Conservation (phyloP, 2,113 vertebrate genomes). For the Gymnogyps californianus region DNA sequence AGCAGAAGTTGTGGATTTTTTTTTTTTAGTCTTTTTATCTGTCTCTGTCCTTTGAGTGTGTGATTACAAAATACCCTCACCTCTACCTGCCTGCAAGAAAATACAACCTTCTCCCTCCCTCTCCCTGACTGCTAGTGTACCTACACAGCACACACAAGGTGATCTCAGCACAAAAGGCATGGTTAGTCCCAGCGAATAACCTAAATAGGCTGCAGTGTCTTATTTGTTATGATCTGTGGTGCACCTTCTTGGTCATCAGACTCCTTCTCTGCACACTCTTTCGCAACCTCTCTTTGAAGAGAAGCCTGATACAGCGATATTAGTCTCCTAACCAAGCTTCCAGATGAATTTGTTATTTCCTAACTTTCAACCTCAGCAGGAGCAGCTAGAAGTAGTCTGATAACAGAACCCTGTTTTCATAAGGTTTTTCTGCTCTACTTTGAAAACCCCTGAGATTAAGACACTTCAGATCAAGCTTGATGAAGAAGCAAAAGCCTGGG, state of each 20-base stretch:
- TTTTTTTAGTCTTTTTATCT: neutral
- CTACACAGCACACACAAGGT: neutral
- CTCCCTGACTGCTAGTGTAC: neutral
- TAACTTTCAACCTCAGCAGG: neutral
- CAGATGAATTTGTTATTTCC: neutral
- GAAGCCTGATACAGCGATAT: neutral
- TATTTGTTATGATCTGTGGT: neutral
- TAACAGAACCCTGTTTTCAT: neutral
- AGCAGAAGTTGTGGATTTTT: neutral
- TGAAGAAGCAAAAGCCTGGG: neutral
- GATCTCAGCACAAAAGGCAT: neutral
- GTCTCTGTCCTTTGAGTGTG: neutral
- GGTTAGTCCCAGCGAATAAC: neutral
- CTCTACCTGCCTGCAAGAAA: neutral
- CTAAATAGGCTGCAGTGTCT: neutral
- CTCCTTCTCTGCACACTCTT: neutral
- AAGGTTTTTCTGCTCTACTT: neutral
- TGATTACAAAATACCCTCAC: neutral
- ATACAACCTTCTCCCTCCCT: neutral
- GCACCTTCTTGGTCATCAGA: neutral
- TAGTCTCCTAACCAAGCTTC: neutral
- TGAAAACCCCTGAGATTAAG: neutral
- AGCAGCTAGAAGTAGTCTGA: neutral
- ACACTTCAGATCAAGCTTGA: neutral
- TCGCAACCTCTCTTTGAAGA: neutral